Base-by-base conservation (phyloP, 1,140 invertebrate genomes). In the Panagrolaimus sp. region DNA sequence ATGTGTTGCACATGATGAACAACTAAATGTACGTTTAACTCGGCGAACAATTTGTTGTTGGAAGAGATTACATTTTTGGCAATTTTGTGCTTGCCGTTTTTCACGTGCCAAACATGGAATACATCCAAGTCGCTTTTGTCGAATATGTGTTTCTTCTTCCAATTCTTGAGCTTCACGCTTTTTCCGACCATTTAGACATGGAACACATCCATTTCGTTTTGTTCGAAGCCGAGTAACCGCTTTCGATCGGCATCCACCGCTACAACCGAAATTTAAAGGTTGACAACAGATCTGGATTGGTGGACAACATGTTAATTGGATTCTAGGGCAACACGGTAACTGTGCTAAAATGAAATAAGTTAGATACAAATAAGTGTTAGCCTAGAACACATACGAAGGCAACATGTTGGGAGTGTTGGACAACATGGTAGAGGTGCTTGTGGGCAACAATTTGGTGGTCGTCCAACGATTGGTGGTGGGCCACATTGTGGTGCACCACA, bases 21-120 rank as follows among this genome's bases (percentile, higher is more conserved):
- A 57, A 27, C 51, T 57, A 16, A 57, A 57, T 20, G 51, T 25
- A 20, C 51, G 11, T 20, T 57, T 57, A 1, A 57, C 51, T n/a
- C 51, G 11, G 3, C 51, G 20, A 27, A 57, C 51, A 16, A 57
- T 27, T 11, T 57, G 51, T 27, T 57, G 51, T 27, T 25, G 20
- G 51, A 57, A 27, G n/a, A 27, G 51, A 27, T 57, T 57, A 23
- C 51, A 57, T 27, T 57, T 57, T 57, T 57, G 51, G 27, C 51
- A 57, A 27, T 57, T 57, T 38, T 38, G 31, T 2, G 51, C 51
- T 57, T 57, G 51, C 11, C 51, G 51, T 16, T 57, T 57, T 16
- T 57, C 20, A 25, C 51, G 20, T 0, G 51, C 51, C 0, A 57
- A 8, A 27, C 51, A 57, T 1, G 51, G 51, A 16, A 57, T n/a